Conservation (phyloP, 2,113 vertebrate genomes). For the Microtus ochrogaster region DNA sequence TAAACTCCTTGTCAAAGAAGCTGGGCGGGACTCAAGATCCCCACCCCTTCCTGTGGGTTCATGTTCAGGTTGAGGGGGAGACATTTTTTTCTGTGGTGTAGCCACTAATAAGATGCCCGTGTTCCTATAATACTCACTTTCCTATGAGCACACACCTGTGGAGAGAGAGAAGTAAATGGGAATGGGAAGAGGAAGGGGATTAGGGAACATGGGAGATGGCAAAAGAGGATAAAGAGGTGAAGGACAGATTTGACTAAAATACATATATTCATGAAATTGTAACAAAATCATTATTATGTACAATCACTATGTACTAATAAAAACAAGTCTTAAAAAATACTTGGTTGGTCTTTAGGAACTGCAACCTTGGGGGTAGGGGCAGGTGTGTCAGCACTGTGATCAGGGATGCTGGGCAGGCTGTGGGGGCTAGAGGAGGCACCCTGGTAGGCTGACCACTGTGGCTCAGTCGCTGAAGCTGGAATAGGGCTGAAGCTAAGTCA, state of each 20-base stretch:
- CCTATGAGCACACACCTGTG: neutral
- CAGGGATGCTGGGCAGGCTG: neutral
- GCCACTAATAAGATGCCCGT: too few species aligned
- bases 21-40: neutral
- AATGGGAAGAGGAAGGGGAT: neutral
- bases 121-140: neutral
- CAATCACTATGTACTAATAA: neutral
- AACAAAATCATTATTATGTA: neutral
- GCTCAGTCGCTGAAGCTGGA: neutral
- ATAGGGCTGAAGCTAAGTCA: neutral
- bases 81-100: neutral
- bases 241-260: neutral
- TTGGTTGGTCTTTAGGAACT: neutral
- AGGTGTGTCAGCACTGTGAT: neutral
- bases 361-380: neutral
- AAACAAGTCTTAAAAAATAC: neutral
- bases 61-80: neutral
- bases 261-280: neutral
- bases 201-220: neutral
- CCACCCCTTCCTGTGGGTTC: neutral
- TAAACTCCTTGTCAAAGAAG: neutral
- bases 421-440: neutral
- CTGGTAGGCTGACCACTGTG: neutral
- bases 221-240: neutral
- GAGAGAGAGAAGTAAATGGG: neutral